Conservation (phyloP, 2,888 invertebrate species). For the Ceraclea dissimilis region DNA sequence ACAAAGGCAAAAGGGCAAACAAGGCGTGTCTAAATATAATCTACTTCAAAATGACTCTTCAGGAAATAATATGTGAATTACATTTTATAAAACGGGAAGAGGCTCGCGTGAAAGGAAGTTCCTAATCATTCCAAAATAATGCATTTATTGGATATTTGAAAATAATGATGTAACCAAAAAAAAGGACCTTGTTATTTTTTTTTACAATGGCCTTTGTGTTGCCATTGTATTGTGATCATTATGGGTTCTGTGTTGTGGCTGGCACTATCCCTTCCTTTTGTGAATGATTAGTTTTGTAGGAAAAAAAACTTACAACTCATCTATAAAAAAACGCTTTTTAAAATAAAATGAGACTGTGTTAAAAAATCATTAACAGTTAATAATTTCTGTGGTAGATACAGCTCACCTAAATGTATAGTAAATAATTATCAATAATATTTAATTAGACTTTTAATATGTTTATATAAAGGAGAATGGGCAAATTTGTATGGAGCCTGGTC, state of each 20-base stretch:
- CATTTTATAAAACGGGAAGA: too few relatives aligned
- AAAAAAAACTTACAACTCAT: background rate
- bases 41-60: too few relatives aligned
- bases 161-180: background rate
- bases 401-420: slow-evolving; percentile 13
- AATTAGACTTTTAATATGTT: too few relatives aligned
- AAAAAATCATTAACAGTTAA: slow-evolving; percentile 26
- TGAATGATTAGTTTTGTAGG: slow-evolving; percentile 16
- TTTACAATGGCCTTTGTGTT: slow-evolving; percentile 2
- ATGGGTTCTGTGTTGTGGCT: slow-evolving; percentile 12
- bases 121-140: background rate
- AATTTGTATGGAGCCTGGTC: too few relatives aligned
- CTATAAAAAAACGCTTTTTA: slow-evolving; percentile 13
- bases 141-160: background rate
- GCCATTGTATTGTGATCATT: slow-evolving; percentile 17
- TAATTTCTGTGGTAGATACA: slow-evolving; percentile 17
- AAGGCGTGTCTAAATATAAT: too few relatives aligned
- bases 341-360: slow-evolving; percentile 23
- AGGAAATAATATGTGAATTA: too few relatives aligned
- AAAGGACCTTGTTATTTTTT: background rate
- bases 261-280: slow-evolving; percentile 19
- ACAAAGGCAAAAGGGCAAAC: too few relatives aligned
- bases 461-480: too few relatives aligned
- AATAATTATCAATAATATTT: too few relatives aligned
- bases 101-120: background rate